Evolutionary conservation across 2,888 invertebrate genomes (phyloP), one percentile per base, ranked within the genome.

Genomic region (Idaea aversata): DNA sequence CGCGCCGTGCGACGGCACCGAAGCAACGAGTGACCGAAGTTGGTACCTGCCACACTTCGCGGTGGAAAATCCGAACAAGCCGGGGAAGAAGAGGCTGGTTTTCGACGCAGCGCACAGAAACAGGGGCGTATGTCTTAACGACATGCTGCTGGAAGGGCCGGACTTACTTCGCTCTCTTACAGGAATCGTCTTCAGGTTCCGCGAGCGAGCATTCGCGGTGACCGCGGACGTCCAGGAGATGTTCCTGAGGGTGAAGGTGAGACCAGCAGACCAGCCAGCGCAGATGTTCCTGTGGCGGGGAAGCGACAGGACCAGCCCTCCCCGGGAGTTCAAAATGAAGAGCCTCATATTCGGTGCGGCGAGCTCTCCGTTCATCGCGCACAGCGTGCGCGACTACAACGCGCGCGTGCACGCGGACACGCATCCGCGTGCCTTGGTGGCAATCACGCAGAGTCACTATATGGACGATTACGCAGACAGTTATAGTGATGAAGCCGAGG

Each of bases 21-120:
- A 57, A 3, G 13, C 57, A 57, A 10, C 15, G 57, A 57, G 15
- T 5, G 25, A 57, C 57, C 57, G 57, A 57, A 57, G 13, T 15
- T 63, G 62, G 62, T 58, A 57, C n/a, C 58, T 63, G 34, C 62
- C 62, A 10, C 62, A 63, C 58, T 63, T 63, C 34, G 57, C 62
- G n/a, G 62, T 63, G 34, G 34, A n/a, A 34, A 63, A 63, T 34
- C 34, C 58, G n/a, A 63, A 35, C 34, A 63, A 63, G 57, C 62
- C 62, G n/a, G 58, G 58, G n/a, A 63, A 63, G 35, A n/a, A 34
- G 2, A 7, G 62, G 5, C 6, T 63, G 34, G 62, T 63, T 13
- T 58, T 58, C 58, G 58, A 63, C 57, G 62, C 57, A 5, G 62
- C 58, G 13, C 57, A 10, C 34, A 15, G 58, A 15, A 57, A 57